Conservation (phyloP, 2,797 vertebrate genomes). For the Mionectes olivaceus region DNA sequence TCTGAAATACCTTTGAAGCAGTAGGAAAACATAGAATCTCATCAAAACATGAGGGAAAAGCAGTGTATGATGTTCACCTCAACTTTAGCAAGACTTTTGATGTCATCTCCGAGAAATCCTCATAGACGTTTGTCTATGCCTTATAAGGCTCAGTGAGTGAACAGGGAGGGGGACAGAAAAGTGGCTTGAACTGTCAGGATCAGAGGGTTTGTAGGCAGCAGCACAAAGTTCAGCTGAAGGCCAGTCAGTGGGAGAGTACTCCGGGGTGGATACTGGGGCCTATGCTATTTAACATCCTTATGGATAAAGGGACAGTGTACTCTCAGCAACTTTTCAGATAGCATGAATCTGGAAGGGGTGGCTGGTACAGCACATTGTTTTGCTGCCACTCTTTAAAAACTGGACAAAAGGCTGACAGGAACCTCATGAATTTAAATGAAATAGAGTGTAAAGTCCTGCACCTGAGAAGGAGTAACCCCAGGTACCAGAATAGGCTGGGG, state of each 20-base stretch:
- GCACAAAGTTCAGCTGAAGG: background rate
- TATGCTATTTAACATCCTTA: background rate
- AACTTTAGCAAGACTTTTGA: background rate
- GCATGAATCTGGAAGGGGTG: background rate
- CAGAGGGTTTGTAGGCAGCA: background rate
- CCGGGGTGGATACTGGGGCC: background rate
- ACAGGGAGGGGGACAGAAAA: background rate
- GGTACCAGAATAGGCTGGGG: background rate
- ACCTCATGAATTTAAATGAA: background rate
- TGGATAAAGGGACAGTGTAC: background rate
- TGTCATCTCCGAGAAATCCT: background rate
- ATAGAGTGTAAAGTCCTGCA: no score
- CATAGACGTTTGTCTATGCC: background rate
- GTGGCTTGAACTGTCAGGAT: background rate
- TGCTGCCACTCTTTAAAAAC: background rate
- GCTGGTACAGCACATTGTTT: background rate
- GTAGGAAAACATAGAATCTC: background rate
- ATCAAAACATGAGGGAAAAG: background rate
- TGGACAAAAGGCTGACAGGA: background rate
- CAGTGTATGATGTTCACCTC: background rate
- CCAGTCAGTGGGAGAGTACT: background rate
- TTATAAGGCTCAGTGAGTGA: background rate
- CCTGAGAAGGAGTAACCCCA: background rate
- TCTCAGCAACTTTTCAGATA: background rate
- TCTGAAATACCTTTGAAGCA: background rate